Percentiles rank a stretch among this genome's conserved stretches.
These are phyloP conservation scores for Trachelus troglodyta DNA, from an alignment of 2,888 invertebrate species.

Conservation along the genomic window DNA sequence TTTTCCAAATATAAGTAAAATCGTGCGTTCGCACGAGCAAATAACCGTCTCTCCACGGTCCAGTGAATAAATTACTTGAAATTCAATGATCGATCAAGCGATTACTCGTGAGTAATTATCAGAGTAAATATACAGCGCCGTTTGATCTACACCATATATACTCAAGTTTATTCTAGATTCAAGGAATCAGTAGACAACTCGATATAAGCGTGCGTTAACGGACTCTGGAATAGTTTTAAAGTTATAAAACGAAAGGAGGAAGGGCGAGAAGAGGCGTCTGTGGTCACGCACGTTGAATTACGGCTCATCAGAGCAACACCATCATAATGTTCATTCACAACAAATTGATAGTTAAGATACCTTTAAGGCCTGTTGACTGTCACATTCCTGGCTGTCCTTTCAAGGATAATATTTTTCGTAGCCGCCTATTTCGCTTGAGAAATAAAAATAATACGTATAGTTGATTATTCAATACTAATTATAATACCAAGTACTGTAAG, in stretches of 20 bases:
- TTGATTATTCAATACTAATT: background rate
- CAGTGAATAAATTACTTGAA: background rate
- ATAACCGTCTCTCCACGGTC: background rate
- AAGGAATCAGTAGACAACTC: background rate
- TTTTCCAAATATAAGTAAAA: background rate
- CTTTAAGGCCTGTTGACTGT: background rate
- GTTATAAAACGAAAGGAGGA: background rate
- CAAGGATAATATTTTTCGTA: background rate
- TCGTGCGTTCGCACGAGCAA: background rate
- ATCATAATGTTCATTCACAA: background rate
- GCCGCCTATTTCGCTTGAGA: background rate
- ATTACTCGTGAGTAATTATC: background rate
- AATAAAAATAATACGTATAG: background rate
- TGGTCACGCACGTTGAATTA: background rate
- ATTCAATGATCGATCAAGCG: background rate
- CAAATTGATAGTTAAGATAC: background rate
- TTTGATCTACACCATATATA: background rate
- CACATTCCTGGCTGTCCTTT: background rate
- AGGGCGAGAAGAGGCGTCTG: background rate
- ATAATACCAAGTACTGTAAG: background rate
- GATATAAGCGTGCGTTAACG: background rate
- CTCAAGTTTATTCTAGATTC: background rate
- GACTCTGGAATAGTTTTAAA: background rate
- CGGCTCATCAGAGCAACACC: background rate
- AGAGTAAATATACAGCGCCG: background rate